Evolutionary conservation across 1,140 invertebrate species (phyloP).

Genomic region (Latrodectus geometricus): DNA sequence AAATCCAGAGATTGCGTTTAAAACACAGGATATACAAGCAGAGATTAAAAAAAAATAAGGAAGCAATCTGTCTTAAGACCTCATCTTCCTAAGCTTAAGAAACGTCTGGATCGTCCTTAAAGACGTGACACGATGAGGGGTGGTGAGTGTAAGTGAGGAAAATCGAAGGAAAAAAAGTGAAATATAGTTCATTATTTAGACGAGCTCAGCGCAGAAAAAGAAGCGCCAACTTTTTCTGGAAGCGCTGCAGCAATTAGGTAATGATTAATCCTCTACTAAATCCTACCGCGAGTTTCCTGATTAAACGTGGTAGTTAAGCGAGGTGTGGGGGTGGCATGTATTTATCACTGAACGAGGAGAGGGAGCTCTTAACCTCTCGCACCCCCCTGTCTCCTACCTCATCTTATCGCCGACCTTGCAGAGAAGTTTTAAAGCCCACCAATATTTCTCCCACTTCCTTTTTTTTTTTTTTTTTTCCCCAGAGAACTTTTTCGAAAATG

Average conservation of each 20-base stretch:
- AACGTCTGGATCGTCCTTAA: too few relatives aligned
- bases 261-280: slow-evolving; percentile 25
- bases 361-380: not conserved
- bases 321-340: not conserved
- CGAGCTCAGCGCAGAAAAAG: not conserved
- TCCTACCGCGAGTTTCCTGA: slow-evolving; percentile 16
- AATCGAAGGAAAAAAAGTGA: not conserved
- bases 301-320: slow-evolving; percentile 11
- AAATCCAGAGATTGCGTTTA: too few relatives aligned
- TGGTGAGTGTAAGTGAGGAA: too few relatives aligned
- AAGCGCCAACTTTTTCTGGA: not conserved
- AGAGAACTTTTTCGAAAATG: slow-evolving; percentile 1
- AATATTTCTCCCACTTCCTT: not conserved
- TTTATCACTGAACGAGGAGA: not conserved
- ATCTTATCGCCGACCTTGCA: slow-evolving; percentile 6
- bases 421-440: not conserved
- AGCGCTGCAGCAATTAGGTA: slow-evolving; percentile 10
- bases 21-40: too few relatives aligned
- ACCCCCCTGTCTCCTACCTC: not conserved
- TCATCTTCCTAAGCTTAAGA: too few relatives aligned
- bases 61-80: too few relatives aligned
- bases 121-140: too few relatives aligned
- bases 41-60: too few relatives aligned
- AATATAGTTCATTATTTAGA: not conserved
- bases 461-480: not conserved